Evolutionary conservation across 2,888 invertebrate genomes (phyloP), one percentile per base, ranked within the genome.

Genomic region (Megamerina dolium): DNA sequence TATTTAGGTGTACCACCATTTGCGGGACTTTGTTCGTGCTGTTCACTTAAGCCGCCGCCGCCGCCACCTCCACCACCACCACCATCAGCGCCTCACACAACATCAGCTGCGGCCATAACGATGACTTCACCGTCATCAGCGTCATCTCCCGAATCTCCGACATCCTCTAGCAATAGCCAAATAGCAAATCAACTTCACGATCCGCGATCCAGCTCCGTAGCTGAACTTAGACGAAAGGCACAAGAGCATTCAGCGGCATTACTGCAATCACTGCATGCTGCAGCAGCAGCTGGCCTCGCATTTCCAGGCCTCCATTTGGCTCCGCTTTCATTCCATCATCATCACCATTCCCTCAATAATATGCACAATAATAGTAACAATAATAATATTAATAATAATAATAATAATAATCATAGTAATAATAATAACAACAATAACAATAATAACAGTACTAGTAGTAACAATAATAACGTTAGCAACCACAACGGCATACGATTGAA

Each of bases 231-330:
- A 6, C 80, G 94, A 41, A 92, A 93, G 67, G 94, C 94, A 2
- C 90, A 94, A 70, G 94, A 95, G 65, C 94, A 95, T 70, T 89
- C 92, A 1, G 93, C 94, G 2, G 92, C 93, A 0, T 73, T 90
- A 18, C 70, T 87, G 39, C 86, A 87, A 63, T 82, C 82, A 27
- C 71, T 87, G 36, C 85, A 86, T 56, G 55, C 73, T 67, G 63
- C 72, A 69, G 68, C 81, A 70, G 55, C 77, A 68, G 53, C 66
- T 51, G 58, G 71, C 2, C 63, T 62, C 57, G 75, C 56, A 45
- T 76, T 58, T 64, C 77, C 63, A 34, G 75, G 75, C 45, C 49
- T 75, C 51, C 69, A 75, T 59, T 60, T 76, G 64, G 66, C 74
- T 50, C 68, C 73, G 34, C 59, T 74, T 16, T 71, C 74, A 6